These are phyloP conservation scores for Rhopalosiphum padi DNA, from an alignment of 1,140 invertebrate species.

Conservation along the genomic window DNA sequence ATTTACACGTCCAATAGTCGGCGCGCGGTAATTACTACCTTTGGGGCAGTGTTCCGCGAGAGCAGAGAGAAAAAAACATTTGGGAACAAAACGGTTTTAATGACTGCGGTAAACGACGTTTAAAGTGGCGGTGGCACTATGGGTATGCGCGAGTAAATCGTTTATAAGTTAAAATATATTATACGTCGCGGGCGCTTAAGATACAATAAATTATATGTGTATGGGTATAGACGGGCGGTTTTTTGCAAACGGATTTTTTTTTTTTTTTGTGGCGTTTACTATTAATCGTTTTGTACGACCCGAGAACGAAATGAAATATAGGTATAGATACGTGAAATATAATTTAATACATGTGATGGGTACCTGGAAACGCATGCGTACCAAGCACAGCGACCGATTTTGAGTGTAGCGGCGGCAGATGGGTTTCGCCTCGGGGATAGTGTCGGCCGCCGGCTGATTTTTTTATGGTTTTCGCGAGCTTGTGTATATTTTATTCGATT, in stretches of 20 bases:
- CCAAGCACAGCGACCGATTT: background rate
- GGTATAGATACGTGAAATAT: background rate
- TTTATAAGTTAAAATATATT: background rate
- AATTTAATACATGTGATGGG: background rate
- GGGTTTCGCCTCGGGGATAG: background rate
- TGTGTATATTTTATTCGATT: background rate
- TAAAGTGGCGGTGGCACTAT: background rate
- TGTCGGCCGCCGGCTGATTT: background rate
- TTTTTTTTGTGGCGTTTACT: background rate
- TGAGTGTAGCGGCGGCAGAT: background rate
- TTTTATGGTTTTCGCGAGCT: constrained; percentile 29
- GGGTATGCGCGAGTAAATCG: background rate
- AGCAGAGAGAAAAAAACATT: background rate
- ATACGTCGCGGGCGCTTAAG: background rate
- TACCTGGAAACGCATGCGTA: background rate
- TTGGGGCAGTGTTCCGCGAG: background rate
- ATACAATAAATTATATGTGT: background rate
- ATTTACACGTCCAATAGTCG: constrained; percentile 40
- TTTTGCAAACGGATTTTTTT: constrained; percentile 1
- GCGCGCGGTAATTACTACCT: constrained; percentile 35
- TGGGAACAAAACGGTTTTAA: constrained; percentile 15
- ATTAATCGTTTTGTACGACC: background rate
- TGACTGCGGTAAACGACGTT: constrained; percentile 41
- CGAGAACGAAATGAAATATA: background rate
- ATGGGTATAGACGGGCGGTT: background rate